A percentile compares a stretch with the other conserved stretches of the same genome.
Conservation (phyloP, 2,797 vertebrate species). For the Microtus obscurus region DNA sequence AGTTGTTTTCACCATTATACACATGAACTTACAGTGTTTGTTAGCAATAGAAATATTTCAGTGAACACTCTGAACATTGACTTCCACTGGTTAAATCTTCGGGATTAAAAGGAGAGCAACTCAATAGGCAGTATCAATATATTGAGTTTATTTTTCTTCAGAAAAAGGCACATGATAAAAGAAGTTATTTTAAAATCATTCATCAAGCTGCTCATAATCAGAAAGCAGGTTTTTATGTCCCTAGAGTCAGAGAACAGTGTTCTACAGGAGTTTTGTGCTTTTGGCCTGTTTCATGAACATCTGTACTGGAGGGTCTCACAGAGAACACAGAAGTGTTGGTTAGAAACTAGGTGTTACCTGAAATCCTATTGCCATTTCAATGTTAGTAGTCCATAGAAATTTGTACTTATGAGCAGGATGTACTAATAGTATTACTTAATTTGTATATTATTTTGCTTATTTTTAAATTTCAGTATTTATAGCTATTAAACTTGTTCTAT, state of each 20-base stretch:
- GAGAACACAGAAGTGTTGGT: background rate
- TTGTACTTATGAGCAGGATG: background rate
- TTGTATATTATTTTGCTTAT: background rate
- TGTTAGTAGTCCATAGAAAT: background rate
- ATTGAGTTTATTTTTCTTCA: slow-evolving; percentile 22
- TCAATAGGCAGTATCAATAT: background rate
- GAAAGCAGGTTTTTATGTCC: slow-evolving; percentile 13
- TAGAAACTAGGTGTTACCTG: background rate
- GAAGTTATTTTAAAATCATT: slow-evolving; percentile 44
- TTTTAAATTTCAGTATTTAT: background rate
- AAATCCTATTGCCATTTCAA: background rate
- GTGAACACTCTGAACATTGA: background rate
- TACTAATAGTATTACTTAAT: background rate
- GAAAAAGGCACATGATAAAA: slow-evolving; percentile 4
- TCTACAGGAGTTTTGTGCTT: background rate
- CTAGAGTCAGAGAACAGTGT: background rate
- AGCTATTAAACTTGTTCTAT: background rate
- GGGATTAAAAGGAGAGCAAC: slow-evolving; percentile 8
- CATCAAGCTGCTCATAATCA: background rate
- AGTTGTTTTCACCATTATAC: background rate
- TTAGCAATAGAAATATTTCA: slow-evolving; percentile 19
- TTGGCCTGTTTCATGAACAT: background rate
- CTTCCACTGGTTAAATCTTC: background rate
- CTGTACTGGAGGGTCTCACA: background rate
- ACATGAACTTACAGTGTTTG: background rate